Evolutionary conservation across 1,140 invertebrate genomes (phyloP), one percentile per base, ranked within the genome.

Genomic region (Ladona fulva): DNA sequence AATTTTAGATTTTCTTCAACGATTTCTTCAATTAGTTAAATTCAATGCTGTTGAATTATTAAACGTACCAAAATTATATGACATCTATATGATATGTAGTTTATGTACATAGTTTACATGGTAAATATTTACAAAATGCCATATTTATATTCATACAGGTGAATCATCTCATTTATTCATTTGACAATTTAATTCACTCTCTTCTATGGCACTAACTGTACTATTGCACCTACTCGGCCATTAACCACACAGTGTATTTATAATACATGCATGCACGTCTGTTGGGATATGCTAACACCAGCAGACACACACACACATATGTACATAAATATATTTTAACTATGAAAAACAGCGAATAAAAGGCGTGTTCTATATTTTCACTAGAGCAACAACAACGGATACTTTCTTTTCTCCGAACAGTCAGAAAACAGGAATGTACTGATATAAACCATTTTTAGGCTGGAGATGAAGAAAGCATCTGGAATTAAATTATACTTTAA

Each of bases 31-130:
- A 66, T 5, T 3, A 12, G 1, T 66, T 19, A 66, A 66, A 66
- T 12, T 66, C n/a, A 66, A 66, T 12, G 3, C 3, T 19, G 12
- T 16, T 12, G 52, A 22, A 16, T 6, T 66, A 22, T 66, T 66
- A 22, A 37, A 66, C 52, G 52, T 66, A 66, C 52, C 52, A 66
- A 66, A 66, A 66, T 66, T 66, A 66, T 66, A 66, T 66, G 14
- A 66, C 52, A 66, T 66, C 52, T 66, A 66, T 22, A 66, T 66
- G 52, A 66, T 66, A 66, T 66, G 52, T 12, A 66, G 52, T 66
- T 66, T 66, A 66, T 66, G 52, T 66, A 66, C 52, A 66, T 66
- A 66, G 52, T 66, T 66, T 66, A 66, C 52, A 66, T 16, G 52
- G 14, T 22, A 37, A 66, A 19, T 66, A 66, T 66, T 66, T 66